Base-by-base conservation (phyloP, 2,113 vertebrate genomes). In the Bombycilla garrulus region DNA sequence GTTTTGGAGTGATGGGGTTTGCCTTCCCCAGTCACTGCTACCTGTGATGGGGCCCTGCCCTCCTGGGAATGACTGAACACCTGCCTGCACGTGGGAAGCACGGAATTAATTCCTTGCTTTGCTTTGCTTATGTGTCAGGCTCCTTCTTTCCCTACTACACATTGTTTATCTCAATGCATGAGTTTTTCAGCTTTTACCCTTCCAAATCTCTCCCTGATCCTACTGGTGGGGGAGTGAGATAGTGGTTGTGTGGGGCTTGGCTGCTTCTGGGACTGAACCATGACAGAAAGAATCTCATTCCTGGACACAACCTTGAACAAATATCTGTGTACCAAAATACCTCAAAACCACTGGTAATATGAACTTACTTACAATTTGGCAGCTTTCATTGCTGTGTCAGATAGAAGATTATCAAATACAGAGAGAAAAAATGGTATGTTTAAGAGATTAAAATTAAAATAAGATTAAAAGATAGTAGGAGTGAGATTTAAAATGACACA, bases 191-290 rank as follows among this genome's bases (percentile, higher is more conserved):
- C 40, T 61, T 69, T 69, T 35, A 47, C 12, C 10, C 5, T 67
- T 12, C 31, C 8, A 12, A 1, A 48, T 48, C 31, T 28, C 35
- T 69, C 19, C 36, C 60, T 36, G 11, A 24, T 69, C 29, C 42
- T 8, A 4, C 12, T 54, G 29, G 5, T 28, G 29, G 10, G 25
- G 25, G 4, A 35, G n/a, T 54, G n/a, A 69, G 4, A 0, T 8
- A 47, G 9, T 5, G 4, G 4, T 5, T 76, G 10, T 13, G 19
- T 31, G 10, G 20, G 47, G 8, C 17, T 89, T 82, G 61, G 18
- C 21, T 69, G 18, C n/a, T 69, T 3, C 20, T 42, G n/a, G 15
- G 22, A 5, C 28, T 42, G n/a, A 83, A 35, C 5, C 21, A 48
- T 0, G 0, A 35, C 17, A 69, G 40, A 61, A 61, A 23, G 11